Percentiles rank a stretch among this genome's conserved stretches.
These are phyloP conservation scores for Megalopta genalis DNA, from an alignment of 1,140 invertebrate genomes.

Conservation along the genomic window DNA sequence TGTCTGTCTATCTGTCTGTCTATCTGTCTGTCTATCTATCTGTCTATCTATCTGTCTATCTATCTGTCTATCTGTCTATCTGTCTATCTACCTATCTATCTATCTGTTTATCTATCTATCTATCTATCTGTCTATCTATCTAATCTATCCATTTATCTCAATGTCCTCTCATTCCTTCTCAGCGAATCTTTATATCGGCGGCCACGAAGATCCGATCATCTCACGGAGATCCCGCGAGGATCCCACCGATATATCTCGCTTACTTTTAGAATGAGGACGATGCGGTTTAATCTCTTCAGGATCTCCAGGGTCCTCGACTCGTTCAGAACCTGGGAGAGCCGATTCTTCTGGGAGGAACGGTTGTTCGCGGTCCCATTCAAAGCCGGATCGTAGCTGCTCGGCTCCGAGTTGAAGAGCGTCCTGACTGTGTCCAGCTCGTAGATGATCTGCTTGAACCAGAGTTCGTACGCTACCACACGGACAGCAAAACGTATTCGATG, in stretches of 20 bases:
- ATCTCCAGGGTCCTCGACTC: slow-evolving; percentile 96
- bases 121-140: too few relatives aligned
- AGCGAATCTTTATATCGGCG: too few relatives aligned
- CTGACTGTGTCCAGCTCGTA: slow-evolving; percentile 97
- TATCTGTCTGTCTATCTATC: too few relatives aligned
- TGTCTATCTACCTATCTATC: neutral
- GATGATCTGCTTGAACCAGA: slow-evolving; percentile 99
- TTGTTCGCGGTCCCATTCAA: slow-evolving; percentile 32
- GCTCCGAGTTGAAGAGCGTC: slow-evolving; percentile 86
- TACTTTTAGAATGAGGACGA: slow-evolving; percentile 97
- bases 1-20: too few relatives aligned
- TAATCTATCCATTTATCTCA: too few relatives aligned
- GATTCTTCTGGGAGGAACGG: slow-evolving; percentile 33
- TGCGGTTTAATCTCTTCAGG: slow-evolving; percentile 93
- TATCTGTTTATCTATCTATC: too few relatives aligned
- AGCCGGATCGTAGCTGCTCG: slow-evolving; percentile 47
- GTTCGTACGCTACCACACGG: slow-evolving; percentile 91
- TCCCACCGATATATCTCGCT: too few relatives aligned
- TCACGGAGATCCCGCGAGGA: neutral
- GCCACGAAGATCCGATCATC: neutral
- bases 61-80: too few relatives aligned
- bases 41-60: too few relatives aligned
- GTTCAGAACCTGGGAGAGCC: slow-evolving; percentile 84
- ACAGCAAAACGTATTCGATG: neutral
- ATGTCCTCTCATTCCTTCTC: too few relatives aligned